Conservation (phyloP, 1,140 invertebrate species). For the Araneus ventricosus region DNA sequence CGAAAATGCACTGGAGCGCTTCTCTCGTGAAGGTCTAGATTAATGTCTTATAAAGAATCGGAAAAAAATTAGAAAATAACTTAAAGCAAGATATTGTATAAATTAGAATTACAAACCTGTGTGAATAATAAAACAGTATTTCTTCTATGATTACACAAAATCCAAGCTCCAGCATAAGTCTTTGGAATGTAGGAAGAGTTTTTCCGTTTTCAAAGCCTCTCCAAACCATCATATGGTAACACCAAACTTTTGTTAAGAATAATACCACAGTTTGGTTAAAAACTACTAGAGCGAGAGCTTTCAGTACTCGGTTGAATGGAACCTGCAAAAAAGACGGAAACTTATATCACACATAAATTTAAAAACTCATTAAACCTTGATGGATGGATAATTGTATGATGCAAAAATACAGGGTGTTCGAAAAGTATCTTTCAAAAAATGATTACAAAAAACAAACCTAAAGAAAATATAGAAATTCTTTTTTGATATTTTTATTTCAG, state of each 20-base stretch:
- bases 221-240: conserved; percentile 85
- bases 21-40: too few species aligned
- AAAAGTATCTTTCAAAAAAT: too few species aligned
- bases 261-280: conserved; percentile 90
- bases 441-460: too few species aligned
- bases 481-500: too few species aligned
- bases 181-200: conserved; percentile 90
- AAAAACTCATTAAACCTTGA: background rate
- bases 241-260: conserved; percentile 84
- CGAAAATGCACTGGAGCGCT: too few species aligned
- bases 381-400: background rate
- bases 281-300: conserved; percentile 87
- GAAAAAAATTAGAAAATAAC: too few species aligned
- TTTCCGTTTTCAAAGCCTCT: conserved; percentile 85
- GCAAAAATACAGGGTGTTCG: too few species aligned
- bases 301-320: conserved; percentile 77
- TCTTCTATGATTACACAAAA: conserved; percentile 90
- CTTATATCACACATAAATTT: background rate
- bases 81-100: too few species aligned
- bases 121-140: conserved; percentile 92
- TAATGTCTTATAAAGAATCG: too few species aligned
- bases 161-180: conserved; percentile 88
- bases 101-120: conserved; percentile 82
- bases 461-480: too few species aligned
- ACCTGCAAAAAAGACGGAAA: conserved; percentile 76